phyloP scores from a whole-genome alignment of 1,140 invertebrate genomes.

The Lepidurus couesii region DNA sequence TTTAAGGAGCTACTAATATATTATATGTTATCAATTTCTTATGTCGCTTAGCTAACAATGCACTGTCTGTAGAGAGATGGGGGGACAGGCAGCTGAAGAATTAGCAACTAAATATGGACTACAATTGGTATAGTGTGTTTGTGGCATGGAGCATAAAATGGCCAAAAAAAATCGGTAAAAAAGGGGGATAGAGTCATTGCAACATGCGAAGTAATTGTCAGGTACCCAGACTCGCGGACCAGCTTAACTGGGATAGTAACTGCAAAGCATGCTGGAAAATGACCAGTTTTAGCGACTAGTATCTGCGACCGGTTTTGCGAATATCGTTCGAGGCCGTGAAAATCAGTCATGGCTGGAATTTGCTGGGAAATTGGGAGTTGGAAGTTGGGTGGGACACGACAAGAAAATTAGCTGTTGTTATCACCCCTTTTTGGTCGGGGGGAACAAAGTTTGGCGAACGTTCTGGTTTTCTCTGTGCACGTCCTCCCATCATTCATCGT shows the following conservation, averaged over 20 bases:
- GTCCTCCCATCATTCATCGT: conserved; percentile 17
- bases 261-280: background rate
- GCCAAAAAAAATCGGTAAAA: too few relatives aligned
- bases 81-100: too few relatives aligned
- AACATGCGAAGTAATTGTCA: too few relatives aligned
- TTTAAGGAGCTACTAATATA: too few relatives aligned
- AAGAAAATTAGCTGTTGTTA: conserved; percentile 15
- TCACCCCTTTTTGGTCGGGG: background rate
- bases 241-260: background rate
- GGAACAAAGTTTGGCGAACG: background rate
- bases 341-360: background rate
- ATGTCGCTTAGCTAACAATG: too few relatives aligned
- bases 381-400: background rate
- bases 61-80: too few relatives aligned
- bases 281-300: background rate
- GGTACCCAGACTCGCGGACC: too few relatives aligned
- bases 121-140: too few relatives aligned
- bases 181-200: too few relatives aligned
- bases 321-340: background rate
- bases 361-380: background rate
- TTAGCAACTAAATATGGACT: too few relatives aligned
- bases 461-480: background rate
- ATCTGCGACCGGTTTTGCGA: background rate
- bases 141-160: too few relatives aligned
- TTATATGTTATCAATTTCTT: too few relatives aligned